Conservation (phyloP, 2,888 invertebrate genomes). For the Meiosimyza platycephala region DNA sequence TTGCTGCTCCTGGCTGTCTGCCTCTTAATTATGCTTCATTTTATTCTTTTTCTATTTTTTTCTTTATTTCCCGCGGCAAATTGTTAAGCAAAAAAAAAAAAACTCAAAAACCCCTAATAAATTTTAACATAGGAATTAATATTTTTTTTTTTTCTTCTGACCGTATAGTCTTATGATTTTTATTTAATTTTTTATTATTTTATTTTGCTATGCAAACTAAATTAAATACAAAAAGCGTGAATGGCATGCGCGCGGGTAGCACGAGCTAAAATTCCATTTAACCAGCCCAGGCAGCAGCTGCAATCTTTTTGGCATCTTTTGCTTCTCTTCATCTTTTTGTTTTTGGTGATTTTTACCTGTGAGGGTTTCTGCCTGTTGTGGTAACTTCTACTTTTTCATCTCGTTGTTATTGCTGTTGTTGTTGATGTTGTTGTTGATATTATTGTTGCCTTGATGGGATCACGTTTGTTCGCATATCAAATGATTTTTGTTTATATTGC, state of each 20-base stretch:
- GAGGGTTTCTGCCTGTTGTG: background rate
- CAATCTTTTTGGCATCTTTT: constrained; percentile 22
- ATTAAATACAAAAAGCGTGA: constrained; percentile 23
- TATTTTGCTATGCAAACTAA: background rate
- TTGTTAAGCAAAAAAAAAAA: background rate
- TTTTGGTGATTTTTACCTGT: constrained; percentile 2
- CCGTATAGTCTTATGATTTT: background rate
- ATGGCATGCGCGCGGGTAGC: constrained; percentile 21
- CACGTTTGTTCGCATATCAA: constrained; percentile 15
- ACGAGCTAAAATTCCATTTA: constrained; percentile 26
- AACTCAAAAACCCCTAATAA: constrained; percentile 20
- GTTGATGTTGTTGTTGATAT: background rate
- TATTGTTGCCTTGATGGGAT: constrained; percentile 10
- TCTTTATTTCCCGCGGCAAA: too few species aligned
- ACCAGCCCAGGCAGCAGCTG: constrained; percentile 10
- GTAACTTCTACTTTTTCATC: background rate
- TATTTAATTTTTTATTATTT: background rate
- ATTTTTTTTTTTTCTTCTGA: background rate
- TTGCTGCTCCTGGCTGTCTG: background rate
- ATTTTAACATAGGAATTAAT: background rate
- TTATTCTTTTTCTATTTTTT: background rate
- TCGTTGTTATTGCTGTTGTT: background rate
- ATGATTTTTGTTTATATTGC: constrained; percentile 14
- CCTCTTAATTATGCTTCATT: constrained; percentile 19
- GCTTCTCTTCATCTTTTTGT: too few species aligned